A percentile compares a stretch with the other conserved stretches of the same genome.
Conservation (phyloP, 1,140 invertebrate species). For the Papilio polytes region DNA sequence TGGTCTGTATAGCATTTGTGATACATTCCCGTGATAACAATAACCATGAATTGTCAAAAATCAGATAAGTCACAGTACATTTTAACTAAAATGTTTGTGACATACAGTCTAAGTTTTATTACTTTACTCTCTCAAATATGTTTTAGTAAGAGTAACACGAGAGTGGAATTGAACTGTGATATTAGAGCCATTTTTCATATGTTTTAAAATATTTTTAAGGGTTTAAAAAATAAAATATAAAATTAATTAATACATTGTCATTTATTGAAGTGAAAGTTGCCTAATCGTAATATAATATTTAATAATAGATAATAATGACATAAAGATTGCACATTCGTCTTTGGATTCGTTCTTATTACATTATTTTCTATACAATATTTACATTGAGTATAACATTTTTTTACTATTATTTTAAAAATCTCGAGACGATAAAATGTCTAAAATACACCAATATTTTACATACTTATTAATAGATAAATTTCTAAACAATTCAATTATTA, state of each 20-base stretch:
- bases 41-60: no score
- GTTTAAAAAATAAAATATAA: conserved; percentile 48
- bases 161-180: no score
- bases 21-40: no score
- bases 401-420: conserved; percentile 55
- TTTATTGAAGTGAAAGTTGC: conserved; percentile 77
- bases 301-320: conserved; percentile 65
- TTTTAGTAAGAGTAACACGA: no score
- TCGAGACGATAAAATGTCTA: conserved; percentile 45
- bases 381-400: conserved; percentile 62
- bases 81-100: no score
- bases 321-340: conserved; percentile 77
- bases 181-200: no score
- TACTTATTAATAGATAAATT: conserved; percentile 35
- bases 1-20: no score
- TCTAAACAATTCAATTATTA: conserved; percentile 31
- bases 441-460: conserved; percentile 42
- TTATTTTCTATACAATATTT: conserved; percentile 67
- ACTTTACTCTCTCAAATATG: no score
- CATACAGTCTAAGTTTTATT: no score
- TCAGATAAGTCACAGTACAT: no score
- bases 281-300: conserved; percentile 59
- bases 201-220: neutral
- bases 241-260: conserved; percentile 57
- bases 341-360: conserved; percentile 66